Conservation (phyloP, 2,113 vertebrate genomes). For the Nerophis ophidion region DNA sequence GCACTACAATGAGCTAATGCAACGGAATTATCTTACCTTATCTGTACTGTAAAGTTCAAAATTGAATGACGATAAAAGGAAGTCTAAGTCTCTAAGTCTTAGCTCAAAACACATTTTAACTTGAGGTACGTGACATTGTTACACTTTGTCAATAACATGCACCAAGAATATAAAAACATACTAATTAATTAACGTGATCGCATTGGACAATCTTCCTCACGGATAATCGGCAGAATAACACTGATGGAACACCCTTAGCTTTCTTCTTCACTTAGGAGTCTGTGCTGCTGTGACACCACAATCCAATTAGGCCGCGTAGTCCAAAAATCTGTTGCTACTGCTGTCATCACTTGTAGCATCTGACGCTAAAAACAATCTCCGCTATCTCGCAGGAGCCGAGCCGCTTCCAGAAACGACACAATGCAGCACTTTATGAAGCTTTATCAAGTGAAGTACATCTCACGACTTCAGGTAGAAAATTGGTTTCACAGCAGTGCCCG, state of each 20-base stretch:
- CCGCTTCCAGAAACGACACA: conserved; percentile 46
- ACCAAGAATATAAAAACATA: no score
- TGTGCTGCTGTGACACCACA: conserved; percentile 8
- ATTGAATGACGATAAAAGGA: no score
- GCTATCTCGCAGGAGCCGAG: conserved; percentile 44
- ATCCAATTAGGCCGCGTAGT: conserved; percentile 12
- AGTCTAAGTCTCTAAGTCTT: no score
- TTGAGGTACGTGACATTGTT: no score
- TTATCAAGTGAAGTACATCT: conserved; percentile 51
- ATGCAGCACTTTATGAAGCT: conserved; percentile 42
- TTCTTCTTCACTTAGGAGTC: neutral
- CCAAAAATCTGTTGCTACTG: conserved; percentile 43
- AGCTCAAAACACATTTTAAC: no score
- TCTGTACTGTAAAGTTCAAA: no score
- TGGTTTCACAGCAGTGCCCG: conserved; percentile 48
- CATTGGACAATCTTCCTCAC: no score
- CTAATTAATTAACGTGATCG: no score
- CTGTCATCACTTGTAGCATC: conserved; percentile 49
- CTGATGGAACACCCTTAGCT: neutral
- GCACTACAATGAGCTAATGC: no score
- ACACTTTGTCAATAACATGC: no score
- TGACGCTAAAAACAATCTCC: conserved; percentile 49
- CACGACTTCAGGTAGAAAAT: conserved; percentile 37
- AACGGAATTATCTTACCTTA: no score
- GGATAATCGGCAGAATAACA: no score